phyloP scores from a whole-genome alignment of 1,140 invertebrate species.

The Pissodes strobi region DNA sequence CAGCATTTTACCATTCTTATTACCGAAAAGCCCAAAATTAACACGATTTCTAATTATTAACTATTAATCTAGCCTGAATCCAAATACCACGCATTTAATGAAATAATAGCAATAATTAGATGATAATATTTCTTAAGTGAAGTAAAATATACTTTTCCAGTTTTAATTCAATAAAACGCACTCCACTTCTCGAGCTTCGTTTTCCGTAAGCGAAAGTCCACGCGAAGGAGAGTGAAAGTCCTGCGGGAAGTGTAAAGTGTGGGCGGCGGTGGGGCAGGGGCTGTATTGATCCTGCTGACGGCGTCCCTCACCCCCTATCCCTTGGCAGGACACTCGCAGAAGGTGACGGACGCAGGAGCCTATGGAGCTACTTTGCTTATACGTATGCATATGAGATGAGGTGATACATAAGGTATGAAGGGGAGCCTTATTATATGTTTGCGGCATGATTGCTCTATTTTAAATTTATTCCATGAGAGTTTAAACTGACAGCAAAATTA shows the following conservation, averaged over 20 bases:
- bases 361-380: constrained; percentile 26
- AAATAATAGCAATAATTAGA: no score
- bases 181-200: constrained; percentile 3
- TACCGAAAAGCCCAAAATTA: no score
- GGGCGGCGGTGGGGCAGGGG: constrained; percentile 33
- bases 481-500: no score
- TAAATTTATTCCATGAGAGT: no score
- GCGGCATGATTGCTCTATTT: not conserved
- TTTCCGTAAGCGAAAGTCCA: constrained; percentile 49
- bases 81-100: no score
- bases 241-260: constrained; percentile 54
- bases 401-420: constrained; percentile 11
- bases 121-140: no score
- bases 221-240: constrained; percentile 54
- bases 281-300: constrained; percentile 50
- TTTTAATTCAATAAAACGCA: no score
- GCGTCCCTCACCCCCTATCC: constrained; percentile 33
- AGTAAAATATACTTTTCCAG: no score
- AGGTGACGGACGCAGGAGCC: constrained; percentile 30
- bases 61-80: no score
- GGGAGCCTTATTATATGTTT: not conserved
- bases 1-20: no score
- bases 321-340: constrained; percentile 32
- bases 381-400: constrained; percentile 31
- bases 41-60: no score